Evolutionary conservation across 2,113 vertebrate species (phyloP).

Genomic region (Paramormyrops kingsleyae): DNA sequence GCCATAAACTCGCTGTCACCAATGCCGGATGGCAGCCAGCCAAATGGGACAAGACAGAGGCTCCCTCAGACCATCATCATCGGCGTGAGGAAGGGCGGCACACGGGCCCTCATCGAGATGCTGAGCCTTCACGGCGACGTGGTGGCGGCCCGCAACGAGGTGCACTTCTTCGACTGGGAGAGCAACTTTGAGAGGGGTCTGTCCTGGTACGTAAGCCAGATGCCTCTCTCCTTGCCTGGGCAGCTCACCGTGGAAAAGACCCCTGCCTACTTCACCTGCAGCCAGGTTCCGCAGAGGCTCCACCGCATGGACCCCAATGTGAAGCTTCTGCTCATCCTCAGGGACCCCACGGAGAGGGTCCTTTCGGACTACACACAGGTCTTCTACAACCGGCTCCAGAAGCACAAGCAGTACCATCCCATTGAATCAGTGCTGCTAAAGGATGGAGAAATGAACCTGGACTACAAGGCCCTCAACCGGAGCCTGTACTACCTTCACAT

Average conservation of each 20-base stretch:
- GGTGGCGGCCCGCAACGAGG: slow-evolving; percentile 83
- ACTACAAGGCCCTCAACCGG: slow-evolving; percentile 94
- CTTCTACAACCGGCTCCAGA: slow-evolving; percentile 88
- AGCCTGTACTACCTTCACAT: slow-evolving; percentile 87
- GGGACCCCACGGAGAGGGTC: slow-evolving; percentile 87
- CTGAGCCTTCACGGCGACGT: slow-evolving; percentile 82
- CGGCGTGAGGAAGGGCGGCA: slow-evolving; percentile 93
- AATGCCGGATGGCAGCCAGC: slow-evolving; percentile 41
- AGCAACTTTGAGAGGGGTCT: slow-evolving; percentile 80
- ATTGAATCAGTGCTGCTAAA: slow-evolving; percentile 80
- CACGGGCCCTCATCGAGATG: slow-evolving; percentile 92
- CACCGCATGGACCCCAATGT: slow-evolving; percentile 72
- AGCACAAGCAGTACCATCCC: slow-evolving; percentile 80
- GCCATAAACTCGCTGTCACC: slow-evolving; percentile 25
- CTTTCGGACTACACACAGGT: slow-evolving; percentile 96
- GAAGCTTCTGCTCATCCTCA: slow-evolving; percentile 85
- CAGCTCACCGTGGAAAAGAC: slow-evolving; percentile 96
- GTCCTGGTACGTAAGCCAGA: slow-evolving; percentile 87
- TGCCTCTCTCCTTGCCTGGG: slow-evolving; percentile 74
- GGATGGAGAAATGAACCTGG: slow-evolving; percentile 75
- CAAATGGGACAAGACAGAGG: slow-evolving; percentile 68
- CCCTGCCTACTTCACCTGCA: slow-evolving; percentile 91
- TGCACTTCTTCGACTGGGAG: slow-evolving; percentile 98
- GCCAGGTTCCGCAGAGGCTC: slow-evolving; percentile 80
- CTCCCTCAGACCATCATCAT: slow-evolving; percentile 89